Base-by-base conservation (phyloP, 2,113 vertebrate species). In the Lynx canadensis region DNA sequence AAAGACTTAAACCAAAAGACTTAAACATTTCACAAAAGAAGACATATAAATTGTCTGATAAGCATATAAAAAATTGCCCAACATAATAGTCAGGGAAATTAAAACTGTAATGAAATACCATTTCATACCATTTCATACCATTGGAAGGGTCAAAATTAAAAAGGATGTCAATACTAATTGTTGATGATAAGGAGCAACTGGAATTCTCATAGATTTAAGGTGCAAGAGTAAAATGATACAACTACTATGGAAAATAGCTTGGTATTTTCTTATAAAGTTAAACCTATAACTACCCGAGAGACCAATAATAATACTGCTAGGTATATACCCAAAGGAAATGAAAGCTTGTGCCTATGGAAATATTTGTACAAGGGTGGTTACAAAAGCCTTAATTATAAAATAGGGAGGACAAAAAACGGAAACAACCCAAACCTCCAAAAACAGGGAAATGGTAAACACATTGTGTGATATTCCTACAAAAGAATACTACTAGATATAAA, bases 11-110 rank as follows among this genome's bases (percentile, higher is more conserved):
- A 31, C 9, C 16, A 63, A n/a, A n/a, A n/a, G n/a, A n/a, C n/a
- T n/a, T n/a, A n/a, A n/a, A 84, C 8, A 68, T 23, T 79, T 90
- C 60, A 94, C 29, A 50, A 90, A 82, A 92, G 78, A 94, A 95
- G 36, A 82, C 27, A 52, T 33, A n/a, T 41, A 55, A 79, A 15
- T 11, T 31, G 27, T 50, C 29, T 2, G 74, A 50, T 19, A 38
- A 52, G 33, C 38, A 29, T 36, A 57, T 82, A 45, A 78, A 89
- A 92, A 60, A 71, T 31, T 82, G 7, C 21, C 29, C 55, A 73
- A 38, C 8, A 48, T 74, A 73, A 65, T 76, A 89, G 84, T 94
- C 68, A 87, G 13, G 55, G 63, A 94, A 90, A 88, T 4, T 41
- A 83, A 71, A 73, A 60, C 31, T 25, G 9, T 16, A 52, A 83